Conservation (phyloP, 2,113 vertebrate genomes). For the Pyrgilauda ruficollis region DNA sequence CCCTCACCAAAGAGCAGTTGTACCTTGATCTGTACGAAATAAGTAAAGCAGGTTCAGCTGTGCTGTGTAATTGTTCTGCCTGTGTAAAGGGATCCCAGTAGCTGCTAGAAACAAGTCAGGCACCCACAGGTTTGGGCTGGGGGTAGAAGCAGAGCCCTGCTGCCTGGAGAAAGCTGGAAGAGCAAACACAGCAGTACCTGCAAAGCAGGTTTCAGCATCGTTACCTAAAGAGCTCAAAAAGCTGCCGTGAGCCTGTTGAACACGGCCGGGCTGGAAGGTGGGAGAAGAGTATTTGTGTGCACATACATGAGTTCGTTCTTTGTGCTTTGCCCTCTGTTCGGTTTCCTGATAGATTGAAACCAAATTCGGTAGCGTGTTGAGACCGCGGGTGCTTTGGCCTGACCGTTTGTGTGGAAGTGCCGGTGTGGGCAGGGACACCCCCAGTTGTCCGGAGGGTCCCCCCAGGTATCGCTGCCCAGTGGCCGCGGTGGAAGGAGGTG, state of each 20-base stretch:
- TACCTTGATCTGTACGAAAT: not conserved
- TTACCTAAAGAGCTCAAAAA: not conserved
- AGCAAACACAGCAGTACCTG: not conserved
- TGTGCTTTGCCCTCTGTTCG: not conserved
- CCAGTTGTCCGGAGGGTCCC: no score
- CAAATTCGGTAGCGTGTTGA: not conserved
- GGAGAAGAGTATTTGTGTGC: not conserved
- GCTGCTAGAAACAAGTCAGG: not conserved
- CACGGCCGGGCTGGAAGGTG: not conserved
- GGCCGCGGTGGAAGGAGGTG: not conserved
- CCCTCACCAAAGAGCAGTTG: not conserved
- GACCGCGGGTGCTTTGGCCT: not conserved
- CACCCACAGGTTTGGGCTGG: not conserved
- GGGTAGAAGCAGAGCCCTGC: not conserved
- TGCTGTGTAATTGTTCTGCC: not conserved
- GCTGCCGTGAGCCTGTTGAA: not conserved
- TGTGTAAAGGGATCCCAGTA: not conserved
- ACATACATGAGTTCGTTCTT: fast-evolving
- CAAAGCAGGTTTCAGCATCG: not conserved
- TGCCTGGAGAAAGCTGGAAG: not conserved
- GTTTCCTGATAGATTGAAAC: not conserved
- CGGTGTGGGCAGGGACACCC: fast-evolving
- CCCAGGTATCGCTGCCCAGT: not conserved
- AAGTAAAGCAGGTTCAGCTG: not conserved
- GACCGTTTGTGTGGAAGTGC: fast-evolving